Base-by-base conservation (phyloP, 2,797 vertebrate species). In the Pangasius macronema region DNA sequence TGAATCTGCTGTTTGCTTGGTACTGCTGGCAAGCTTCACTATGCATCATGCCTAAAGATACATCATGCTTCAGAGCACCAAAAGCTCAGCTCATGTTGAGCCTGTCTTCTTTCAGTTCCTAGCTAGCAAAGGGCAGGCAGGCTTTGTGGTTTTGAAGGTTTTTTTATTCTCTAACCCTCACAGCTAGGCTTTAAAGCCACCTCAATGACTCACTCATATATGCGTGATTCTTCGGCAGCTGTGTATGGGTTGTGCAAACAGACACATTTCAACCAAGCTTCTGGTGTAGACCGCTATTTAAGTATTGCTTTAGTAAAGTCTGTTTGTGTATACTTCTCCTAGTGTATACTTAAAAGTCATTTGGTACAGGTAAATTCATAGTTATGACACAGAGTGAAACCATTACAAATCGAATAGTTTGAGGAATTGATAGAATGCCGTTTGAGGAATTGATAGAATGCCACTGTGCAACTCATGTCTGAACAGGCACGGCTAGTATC, bases 391-490 rank as follows among this genome's bases (percentile, higher is more conserved):
- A 36, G 33, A 80, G 55, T 6, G 63, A 46, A 63, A 9, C 57
- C 8, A 81, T 59, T 33, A 39, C 2, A 63, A 59, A 79, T 42
- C 14, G 0, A n/a, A n/a, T 88, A 24, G 4, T 33, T 16, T n/a
- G n/a, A 51, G n/a, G 11, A 46, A 55, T 68, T 36, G 9, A 85
- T 22, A 46, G 13, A 85, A 67, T 14, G 49, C 72, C 13, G n/a
- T n/a, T 39, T 46, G 11, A 51, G n/a, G 11, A 46, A 55, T 68
- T 36, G 9, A 85, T 22, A 46, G 13, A 85, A 67, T 14, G 49
- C 72, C 13, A 67, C 11, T 63, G 5, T 82, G n/a, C 5, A 20
- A 76, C 61, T 93, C 84, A 57, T 89, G 84, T 86, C 87, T 81
- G 27, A 85, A 63, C 84, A 91, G 70, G 85, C 30, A 65, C 76